These are phyloP conservation scores for Hylia prasina DNA, from an alignment of 2,113 vertebrate species.

Conservation along the genomic window DNA sequence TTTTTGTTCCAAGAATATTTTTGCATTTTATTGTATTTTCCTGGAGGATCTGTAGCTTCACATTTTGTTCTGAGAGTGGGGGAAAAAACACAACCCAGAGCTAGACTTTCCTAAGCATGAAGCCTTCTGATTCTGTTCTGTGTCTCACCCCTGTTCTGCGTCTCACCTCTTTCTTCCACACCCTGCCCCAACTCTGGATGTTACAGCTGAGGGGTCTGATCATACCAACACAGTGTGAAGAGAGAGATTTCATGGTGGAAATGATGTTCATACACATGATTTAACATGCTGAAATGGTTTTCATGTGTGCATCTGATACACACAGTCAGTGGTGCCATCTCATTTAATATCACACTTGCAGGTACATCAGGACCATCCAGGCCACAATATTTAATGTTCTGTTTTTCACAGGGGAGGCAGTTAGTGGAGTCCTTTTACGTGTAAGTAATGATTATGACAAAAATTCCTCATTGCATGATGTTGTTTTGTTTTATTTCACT, in stretches of 20 bases:
- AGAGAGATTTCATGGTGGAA: not conserved
- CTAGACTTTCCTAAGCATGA: not conserved
- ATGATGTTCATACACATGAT: not conserved
- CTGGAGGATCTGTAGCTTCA: not conserved
- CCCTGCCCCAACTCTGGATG: fast-evolving
- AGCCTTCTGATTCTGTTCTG: not conserved
- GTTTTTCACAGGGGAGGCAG: not conserved
- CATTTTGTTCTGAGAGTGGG: not conserved
- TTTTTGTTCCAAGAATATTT: slow-evolving; percentile 29
- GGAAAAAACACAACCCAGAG: not conserved
- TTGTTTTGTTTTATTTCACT: not conserved
- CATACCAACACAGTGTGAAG: not conserved
- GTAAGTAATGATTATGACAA: not conserved
- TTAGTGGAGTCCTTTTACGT: not conserved
- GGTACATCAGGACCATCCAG: not conserved
- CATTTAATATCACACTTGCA: not conserved
- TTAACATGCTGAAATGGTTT: not conserved
- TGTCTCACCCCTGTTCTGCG: not conserved
- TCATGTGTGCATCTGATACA: not conserved
- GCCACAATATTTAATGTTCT: slow-evolving; percentile 6
- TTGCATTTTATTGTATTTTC: slow-evolving; percentile 29
- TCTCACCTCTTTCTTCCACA: not conserved
- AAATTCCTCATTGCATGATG: not conserved
- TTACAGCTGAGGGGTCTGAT: not conserved
- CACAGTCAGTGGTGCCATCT: not conserved